Base-by-base conservation (phyloP, 1,140 invertebrate genomes). In the Carcinoscorpius rotundicauda region DNA sequence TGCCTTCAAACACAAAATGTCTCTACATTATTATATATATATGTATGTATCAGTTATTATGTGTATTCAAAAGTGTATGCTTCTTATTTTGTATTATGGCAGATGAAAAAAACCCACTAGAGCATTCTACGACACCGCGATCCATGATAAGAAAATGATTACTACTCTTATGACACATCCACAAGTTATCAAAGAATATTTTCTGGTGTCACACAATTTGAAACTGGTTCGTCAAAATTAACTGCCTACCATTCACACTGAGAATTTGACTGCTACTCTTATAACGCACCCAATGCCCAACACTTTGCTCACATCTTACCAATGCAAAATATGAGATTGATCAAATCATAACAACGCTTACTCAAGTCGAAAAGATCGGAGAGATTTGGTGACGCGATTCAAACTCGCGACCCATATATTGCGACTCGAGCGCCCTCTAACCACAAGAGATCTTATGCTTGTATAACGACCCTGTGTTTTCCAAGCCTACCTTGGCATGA, bases 401-500 rank as follows among this genome's bases (percentile, higher is more conserved):
- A 60, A 60, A 29, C 29, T 29, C 29, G 29, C 29, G 29, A 29
- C 29, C 29, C 29, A 29, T 2, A 29, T 0, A 29, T 29, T 29
- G 29, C 29, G 29, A 29, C 29, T 29, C 29, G 29, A 29, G 29
- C 58, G 29, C 9, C 58, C 9, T 60, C 8, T 8, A n/a, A 3
- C 58, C 48, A 11, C n/a, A 55, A 63, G 29, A 59, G 3, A 64
- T 52, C 6, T 8, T n/a, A 8, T 9, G n/a, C 6, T 10, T 51
- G 62, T 64, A 4, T 62, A 10, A 62, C 51, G 10, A 64, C 10
- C 4, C 6, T 29, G 51, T 5, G 3, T 58, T 58, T 29, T 6
- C 5, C 2, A 58, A 64, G 61, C 51, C 68, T 72, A 79, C 78
- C 73, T 88, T 88, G 11, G 89, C 88, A 75, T 92, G 87, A 75